These are phyloP conservation scores for Mycetomoellerius zeteki DNA, from an alignment of 1,140 invertebrate species.

Conservation along the genomic window DNA sequence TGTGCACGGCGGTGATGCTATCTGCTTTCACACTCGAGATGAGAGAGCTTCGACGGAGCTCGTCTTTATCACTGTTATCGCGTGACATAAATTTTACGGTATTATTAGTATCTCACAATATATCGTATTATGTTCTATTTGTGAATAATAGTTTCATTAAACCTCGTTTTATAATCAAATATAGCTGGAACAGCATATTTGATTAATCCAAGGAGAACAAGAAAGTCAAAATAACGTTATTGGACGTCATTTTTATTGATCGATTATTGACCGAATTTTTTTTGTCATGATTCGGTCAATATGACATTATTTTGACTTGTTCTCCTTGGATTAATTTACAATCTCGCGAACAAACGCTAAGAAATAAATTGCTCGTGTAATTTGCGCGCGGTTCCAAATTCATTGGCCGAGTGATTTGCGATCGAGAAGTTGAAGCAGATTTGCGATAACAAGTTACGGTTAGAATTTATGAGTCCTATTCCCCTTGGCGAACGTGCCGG, in stretches of 20 bases:
- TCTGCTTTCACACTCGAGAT: constrained; percentile 42
- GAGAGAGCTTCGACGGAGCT: constrained; percentile 10
- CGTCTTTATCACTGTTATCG: constrained; percentile 44
- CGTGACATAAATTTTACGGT: constrained; percentile 13
- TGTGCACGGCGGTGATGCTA: neutral
- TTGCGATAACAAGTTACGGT: constrained; percentile 61
- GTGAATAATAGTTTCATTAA: constrained; percentile 5
- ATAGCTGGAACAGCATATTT: neutral
- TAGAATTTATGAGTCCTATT: constrained; percentile 55
- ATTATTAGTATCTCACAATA: neutral
- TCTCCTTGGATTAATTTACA: too few species aligned
- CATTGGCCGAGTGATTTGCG: constrained; percentile 54
- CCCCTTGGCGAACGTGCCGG: constrained; percentile 30
- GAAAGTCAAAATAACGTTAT: too few species aligned
- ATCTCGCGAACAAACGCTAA: neutral
- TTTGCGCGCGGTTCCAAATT: constrained; percentile 51
- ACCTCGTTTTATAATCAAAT: neutral
- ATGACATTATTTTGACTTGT: too few species aligned
- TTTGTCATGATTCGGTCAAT: too few species aligned
- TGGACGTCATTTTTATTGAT: too few species aligned
- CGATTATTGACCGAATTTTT: too few species aligned
- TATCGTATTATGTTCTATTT: neutral
- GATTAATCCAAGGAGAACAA: too few species aligned
- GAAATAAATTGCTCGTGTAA: constrained; percentile 37
- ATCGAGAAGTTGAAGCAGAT: constrained; percentile 57